A percentile compares a stretch with the other conserved stretches of the same genome.
Evolutionary conservation across 2,797 vertebrate species (phyloP).

Genomic region (Urosaurus nigricauda): DNA sequence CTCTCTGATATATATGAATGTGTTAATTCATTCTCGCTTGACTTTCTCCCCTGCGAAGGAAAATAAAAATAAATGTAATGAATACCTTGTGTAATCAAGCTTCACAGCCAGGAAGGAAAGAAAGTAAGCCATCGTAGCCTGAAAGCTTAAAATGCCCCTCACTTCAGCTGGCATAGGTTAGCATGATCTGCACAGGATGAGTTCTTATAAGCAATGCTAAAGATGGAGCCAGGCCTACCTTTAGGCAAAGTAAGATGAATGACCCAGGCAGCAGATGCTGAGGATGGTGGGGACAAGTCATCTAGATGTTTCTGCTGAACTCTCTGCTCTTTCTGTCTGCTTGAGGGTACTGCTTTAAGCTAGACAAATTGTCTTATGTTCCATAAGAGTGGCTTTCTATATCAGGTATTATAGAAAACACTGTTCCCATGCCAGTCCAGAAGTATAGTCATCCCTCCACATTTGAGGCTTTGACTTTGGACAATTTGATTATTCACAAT

Average conservation of each 20-base stretch:
- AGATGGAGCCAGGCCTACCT: background rate
- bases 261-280: background rate
- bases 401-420: no score
- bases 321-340: background rate
- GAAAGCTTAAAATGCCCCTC: background rate
- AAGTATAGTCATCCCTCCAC: no score
- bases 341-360: no score
- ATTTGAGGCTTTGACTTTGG: no score
- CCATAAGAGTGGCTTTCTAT: no score
- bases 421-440: no score
- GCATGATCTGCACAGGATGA: background rate
- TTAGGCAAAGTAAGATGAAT: background rate
- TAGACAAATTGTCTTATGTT: no score
- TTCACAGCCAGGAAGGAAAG: background rate
- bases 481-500: no score
- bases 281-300: background rate
- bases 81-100: slow-evolving; percentile 51
- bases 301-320: background rate
- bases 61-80: slow-evolving; percentile 62
- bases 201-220: background rate
- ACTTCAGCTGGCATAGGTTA: background rate
- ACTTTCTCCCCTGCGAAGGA: slow-evolving; percentile 44
- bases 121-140: background rate
- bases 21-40: slow-evolving; percentile 60
- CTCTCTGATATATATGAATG: slow-evolving; percentile 45